These are phyloP conservation scores for Hemicordylus capensis DNA, from an alignment of 2,113 vertebrate genomes.

Conservation along the genomic window DNA sequence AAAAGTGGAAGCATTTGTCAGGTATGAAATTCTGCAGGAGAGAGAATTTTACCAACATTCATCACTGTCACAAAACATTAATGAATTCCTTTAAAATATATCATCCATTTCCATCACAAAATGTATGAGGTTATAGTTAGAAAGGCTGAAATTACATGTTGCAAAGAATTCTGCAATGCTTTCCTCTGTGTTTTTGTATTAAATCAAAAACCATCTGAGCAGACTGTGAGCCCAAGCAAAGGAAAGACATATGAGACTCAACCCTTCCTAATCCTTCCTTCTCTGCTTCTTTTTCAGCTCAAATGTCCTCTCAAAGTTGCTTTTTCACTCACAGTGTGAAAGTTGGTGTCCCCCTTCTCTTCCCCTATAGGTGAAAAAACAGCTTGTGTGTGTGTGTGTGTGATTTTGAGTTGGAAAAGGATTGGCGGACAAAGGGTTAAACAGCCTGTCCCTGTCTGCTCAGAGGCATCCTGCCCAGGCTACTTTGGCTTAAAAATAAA, in stretches of 20 bases:
- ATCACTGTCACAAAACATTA: background rate
- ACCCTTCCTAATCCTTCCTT: no score
- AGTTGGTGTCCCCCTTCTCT: no score
- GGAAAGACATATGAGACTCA: background rate
- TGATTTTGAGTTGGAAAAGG: no score
- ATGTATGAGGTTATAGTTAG: no score
- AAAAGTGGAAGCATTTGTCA: background rate
- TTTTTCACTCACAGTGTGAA: background rate
- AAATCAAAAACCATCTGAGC: no score
- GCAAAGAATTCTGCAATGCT: background rate
- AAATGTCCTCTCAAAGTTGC: background rate
- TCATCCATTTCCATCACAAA: background rate
- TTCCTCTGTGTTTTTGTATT: background rate
- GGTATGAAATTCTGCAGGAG: no score
- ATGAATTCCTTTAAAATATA: background rate
- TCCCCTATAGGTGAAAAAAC: no score
- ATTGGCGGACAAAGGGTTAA: no score
- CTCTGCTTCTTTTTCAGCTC: background rate
- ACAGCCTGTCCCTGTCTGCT: no score
- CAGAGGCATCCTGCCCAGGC: no score
- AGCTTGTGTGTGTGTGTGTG: no score
- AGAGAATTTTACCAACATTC: background rate
- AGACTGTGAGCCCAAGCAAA: background rate
- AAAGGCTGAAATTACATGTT: background rate
- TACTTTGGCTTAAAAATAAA: background rate